phyloP scores from a whole-genome alignment of 2,888 invertebrate species.

The Onchidella celtica region DNA sequence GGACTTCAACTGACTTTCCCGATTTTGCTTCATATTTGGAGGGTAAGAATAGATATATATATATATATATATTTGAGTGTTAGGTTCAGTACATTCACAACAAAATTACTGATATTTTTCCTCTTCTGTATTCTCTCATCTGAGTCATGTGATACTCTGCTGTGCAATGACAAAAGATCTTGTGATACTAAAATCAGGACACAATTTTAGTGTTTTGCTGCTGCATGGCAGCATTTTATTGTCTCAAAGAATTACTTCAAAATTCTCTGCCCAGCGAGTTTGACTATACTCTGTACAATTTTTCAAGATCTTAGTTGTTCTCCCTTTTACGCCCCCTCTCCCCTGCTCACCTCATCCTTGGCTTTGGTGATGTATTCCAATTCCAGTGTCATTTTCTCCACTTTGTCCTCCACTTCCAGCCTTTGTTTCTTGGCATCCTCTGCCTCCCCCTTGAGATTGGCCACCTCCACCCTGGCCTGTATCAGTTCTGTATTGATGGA shows the following conservation, averaged over 20 bases:
- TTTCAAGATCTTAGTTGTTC: neutral
- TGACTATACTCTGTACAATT: neutral
- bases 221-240: no score
- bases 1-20: no score
- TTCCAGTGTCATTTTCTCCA: constrained; percentile 63
- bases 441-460: constrained; percentile 58
- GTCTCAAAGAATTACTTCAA: neutral
- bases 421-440: constrained; percentile 56
- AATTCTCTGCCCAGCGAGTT: neutral
- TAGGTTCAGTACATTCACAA: no score
- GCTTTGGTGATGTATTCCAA: constrained; percentile 58
- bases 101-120: no score
- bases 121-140: no score
- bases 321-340: neutral
- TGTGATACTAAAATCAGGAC: no score
- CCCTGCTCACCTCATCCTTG: constrained; percentile 61
- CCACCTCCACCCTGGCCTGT: constrained; percentile 62
- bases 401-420: constrained; percentile 58
- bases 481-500: constrained; percentile 64
- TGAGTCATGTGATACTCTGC: no score
- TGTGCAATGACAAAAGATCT: no score
- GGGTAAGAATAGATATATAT: no score
- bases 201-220: no score
- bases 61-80: no score
- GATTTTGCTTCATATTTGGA: no score